Percentiles rank a stretch among this genome's conserved stretches.
These are phyloP conservation scores for Euplagia quadripunctaria DNA, from an alignment of 2,888 invertebrate species.

Conservation along the genomic window DNA sequence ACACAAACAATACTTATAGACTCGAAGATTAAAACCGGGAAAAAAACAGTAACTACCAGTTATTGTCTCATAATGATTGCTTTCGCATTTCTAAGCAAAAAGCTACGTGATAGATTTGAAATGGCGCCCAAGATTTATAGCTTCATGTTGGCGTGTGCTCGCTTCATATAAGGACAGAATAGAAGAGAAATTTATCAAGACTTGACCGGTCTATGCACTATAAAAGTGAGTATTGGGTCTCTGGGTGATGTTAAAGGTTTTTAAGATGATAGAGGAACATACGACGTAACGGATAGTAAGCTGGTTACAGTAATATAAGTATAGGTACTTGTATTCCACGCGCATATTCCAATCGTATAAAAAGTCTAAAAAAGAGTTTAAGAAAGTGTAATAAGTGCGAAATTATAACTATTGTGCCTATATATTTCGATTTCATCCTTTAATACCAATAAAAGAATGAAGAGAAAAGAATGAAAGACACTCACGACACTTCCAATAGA, in stretches of 20 bases:
- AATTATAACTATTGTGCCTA: no score
- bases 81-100: slow-evolving; percentile 56
- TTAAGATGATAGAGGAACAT: background rate
- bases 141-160: slow-evolving; percentile 14
- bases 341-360: no score
- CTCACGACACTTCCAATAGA: no score
- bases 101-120: slow-evolving; percentile 53
- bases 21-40: slow-evolving; percentile 21
- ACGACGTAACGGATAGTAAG: background rate
- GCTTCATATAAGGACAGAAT: slow-evolving; percentile 12
- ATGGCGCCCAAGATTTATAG: slow-evolving; percentile 53
- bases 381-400: no score
- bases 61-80: slow-evolving; percentile 49
- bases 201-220: background rate
- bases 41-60: slow-evolving; percentile 48
- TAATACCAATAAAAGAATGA: no score
- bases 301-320: background rate
- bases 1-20: slow-evolving; percentile 30
- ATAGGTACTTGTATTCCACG: background rate
- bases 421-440: no score
- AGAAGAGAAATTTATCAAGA: slow-evolving; percentile 1
- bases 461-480: no score
- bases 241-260: background rate
- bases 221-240: background rate
- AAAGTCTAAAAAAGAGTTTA: no score